Percentiles rank a stretch among this genome's conserved stretches.
These are phyloP conservation scores for Leptinotarsa lineolata DNA, from an alignment of 1,140 invertebrate genomes.

Conservation along the genomic window DNA sequence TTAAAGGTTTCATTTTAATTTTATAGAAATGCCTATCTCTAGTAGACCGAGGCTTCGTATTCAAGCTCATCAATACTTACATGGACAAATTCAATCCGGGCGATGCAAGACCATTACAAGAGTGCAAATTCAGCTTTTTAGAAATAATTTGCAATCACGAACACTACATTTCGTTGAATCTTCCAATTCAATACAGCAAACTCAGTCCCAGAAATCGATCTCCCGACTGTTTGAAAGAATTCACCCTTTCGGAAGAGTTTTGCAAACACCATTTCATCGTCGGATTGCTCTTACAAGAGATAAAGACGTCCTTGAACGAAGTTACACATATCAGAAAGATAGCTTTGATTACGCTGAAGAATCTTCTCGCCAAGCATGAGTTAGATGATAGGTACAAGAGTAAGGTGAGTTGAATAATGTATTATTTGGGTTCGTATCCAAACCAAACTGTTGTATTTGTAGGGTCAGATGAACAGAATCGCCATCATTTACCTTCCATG, in stretches of 20 bases:
- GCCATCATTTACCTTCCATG: slow-evolving; percentile 89
- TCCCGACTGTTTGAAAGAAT: slow-evolving; percentile 61
- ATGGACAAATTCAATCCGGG: slow-evolving; percentile 83
- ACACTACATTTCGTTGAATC: slow-evolving; percentile 87
- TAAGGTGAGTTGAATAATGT: slow-evolving; percentile 48
- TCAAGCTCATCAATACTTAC: slow-evolving; percentile 84
- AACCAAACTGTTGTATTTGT: background rate
- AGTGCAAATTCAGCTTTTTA: slow-evolving; percentile 83
- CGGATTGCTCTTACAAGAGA: slow-evolving; percentile 72
- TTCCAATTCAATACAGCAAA: slow-evolving; percentile 73
- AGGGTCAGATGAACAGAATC: slow-evolving; percentile 80
- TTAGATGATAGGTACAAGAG: slow-evolving; percentile 87
- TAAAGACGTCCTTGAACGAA: slow-evolving; percentile 81
- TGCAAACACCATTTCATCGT: slow-evolving; percentile 88
- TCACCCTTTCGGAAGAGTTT: slow-evolving; percentile 77
- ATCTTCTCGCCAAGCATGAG: slow-evolving; percentile 91
- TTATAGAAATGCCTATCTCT: slow-evolving; percentile 84
- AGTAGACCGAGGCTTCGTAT: slow-evolving; percentile 93
- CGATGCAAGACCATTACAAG: slow-evolving; percentile 77
- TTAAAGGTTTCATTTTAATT: slow-evolving; percentile 27
- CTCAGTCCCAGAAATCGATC: slow-evolving; percentile 60
- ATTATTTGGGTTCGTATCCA: background rate
- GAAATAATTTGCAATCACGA: slow-evolving; percentile 93
- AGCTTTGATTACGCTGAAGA: slow-evolving; percentile 79
- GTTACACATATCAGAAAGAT: slow-evolving; percentile 77